Evolutionary conservation across 1,140 invertebrate species (phyloP), one percentile per base, ranked within the genome.

Genomic region (Lethrus apterus): DNA sequence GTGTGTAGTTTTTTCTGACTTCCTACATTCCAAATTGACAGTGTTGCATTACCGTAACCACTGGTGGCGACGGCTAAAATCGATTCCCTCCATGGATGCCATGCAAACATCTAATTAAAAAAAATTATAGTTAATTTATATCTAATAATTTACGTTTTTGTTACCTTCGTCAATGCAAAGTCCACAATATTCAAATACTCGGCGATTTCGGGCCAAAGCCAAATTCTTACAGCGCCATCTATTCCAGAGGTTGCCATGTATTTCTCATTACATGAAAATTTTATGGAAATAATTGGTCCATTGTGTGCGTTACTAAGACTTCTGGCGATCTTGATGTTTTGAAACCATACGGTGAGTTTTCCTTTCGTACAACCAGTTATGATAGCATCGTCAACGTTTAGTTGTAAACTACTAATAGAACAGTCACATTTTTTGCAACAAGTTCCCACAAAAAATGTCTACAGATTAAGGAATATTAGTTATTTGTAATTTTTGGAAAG

Each of bases 11-110:
- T 3, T 13, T 38, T 38, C 4, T 3, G 18, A 5, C 10, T 20
- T 14, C 18, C 11, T 18, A 38, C 24, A 38, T 38, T 38, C 35
- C 35, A 38, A 23, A 38, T 11, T 18, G 10, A 15, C 2, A 38
- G 4, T n/a, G n/a, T n/a, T n/a, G n/a, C n/a, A n/a, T n/a, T n/a
- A n/a, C n/a, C n/a, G n/a, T n/a, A n/a, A 7, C n/a, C 24, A 23
- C 20, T 2, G 3, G 18, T 10, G 2, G 18, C 13, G n/a, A n/a
- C 35, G 7, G 24, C 35, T 1, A 38, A 38, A 7, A 38, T 21
- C 2, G 35, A 19, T 38, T 38, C 35, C 10, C 24, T 9, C 35
- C 35, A 38, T 1, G 35, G 35, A 38, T 38, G 35, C 35, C 35
- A 38, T 5, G 35, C 18, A 1, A 38, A 38, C 14, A 11, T 21